Evolutionary conservation across 2,797 vertebrate species (phyloP).

Genomic region (Staurois parvus): DNA sequence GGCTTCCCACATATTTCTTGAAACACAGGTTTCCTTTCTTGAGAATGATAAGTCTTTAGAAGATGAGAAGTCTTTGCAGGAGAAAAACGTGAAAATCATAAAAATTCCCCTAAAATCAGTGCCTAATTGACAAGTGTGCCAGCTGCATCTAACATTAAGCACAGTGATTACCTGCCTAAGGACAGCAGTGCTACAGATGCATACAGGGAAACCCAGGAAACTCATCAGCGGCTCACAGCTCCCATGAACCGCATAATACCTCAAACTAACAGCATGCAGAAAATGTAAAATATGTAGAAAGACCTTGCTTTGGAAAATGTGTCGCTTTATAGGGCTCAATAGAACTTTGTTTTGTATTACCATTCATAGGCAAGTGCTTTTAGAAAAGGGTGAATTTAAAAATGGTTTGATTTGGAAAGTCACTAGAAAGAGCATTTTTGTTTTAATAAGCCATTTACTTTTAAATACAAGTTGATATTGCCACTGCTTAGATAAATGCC

Average conservation of each 20-base stretch:
- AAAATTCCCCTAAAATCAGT: not conserved
- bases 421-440: not conserved
- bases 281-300: conserved; percentile 14
- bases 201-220: conserved; percentile 14
- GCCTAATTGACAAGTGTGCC: conserved; percentile 18
- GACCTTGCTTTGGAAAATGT: conserved; percentile 1
- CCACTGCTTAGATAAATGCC: not conserved
- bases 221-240: conserved; percentile 35
- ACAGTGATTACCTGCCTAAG: conserved; percentile 39
- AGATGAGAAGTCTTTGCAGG: not conserved
- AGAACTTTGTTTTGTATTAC: not conserved
- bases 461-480: not conserved
- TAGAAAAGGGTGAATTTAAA: not conserved
- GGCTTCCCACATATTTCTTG: not conserved
- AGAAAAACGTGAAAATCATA: not conserved
- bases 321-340: not conserved
- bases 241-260: conserved; percentile 19
- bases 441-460: not conserved
- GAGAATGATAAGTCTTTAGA: too few relatives aligned
- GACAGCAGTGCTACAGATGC: conserved; percentile 35
- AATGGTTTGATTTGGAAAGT: not conserved
- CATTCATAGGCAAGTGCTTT: not conserved
- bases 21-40: not conserved
- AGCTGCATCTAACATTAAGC: conserved; percentile 46
- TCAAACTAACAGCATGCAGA: conserved; percentile 15